Evolutionary conservation across 2,113 vertebrate species (phyloP).

Genomic region (Dicrurus megarhynchus): DNA sequence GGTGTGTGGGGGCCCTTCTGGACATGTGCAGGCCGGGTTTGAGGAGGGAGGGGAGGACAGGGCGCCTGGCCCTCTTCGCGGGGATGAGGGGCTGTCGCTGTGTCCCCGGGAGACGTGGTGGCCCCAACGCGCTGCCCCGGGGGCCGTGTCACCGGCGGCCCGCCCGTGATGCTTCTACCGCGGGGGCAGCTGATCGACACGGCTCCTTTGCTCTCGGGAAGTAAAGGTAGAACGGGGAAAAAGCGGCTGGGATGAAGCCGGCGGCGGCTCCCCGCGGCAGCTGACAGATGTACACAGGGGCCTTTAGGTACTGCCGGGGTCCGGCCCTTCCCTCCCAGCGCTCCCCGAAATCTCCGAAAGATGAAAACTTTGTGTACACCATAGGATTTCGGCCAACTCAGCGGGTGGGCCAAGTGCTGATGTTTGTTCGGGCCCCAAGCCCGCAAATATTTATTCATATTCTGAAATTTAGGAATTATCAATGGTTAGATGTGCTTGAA

Average conservation of each 20-base stretch:
- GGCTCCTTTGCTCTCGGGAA: background rate
- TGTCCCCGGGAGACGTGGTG: background rate
- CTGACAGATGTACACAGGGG: background rate
- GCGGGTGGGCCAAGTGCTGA: background rate
- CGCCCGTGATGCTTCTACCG: background rate
- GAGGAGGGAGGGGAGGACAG: background rate
- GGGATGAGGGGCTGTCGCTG: background rate
- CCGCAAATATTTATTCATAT: background rate
- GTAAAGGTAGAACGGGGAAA: fast-evolving
- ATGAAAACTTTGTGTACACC: background rate
- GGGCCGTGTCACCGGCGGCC: background rate
- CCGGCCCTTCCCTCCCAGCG: background rate
- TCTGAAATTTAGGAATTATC: background rate
- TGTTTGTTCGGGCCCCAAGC: background rate
- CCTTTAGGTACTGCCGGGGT: background rate
- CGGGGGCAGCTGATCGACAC: background rate
- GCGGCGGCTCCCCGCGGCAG: background rate
- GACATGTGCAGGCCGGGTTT: fast-evolving
- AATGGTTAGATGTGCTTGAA: background rate
- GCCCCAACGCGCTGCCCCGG: background rate
- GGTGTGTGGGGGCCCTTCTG: fast-evolving
- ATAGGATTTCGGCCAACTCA: background rate
- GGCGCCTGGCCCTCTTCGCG: background rate
- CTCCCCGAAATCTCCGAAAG: background rate
- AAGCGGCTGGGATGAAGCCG: background rate